Percentiles rank a stretch among this genome's conserved stretches.
Evolutionary conservation across 30 jellyfish, hydroid and myxozoan genomes (phyloP).

Genomic region (Pseudorhiza aurosa): DNA sequence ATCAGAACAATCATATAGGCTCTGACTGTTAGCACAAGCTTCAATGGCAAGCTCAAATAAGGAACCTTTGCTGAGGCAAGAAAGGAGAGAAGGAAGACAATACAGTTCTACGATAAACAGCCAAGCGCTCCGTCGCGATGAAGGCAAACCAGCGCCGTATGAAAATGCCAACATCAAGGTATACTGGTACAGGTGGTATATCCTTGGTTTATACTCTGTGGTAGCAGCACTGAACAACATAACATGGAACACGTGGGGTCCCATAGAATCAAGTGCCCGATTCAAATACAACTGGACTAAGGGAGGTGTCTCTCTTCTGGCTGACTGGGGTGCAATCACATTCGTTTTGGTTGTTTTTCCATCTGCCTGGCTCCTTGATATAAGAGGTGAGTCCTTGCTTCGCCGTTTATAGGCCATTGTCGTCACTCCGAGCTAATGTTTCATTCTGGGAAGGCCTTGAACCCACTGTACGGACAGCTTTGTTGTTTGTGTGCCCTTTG

Average conservation of each 20-base stretch:
- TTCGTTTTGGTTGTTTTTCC: conserved; percentile 89
- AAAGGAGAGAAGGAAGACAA: no score
- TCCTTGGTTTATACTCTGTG: conserved; percentile 73
- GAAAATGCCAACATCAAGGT: conserved; percentile 18
- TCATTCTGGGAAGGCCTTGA: no score
- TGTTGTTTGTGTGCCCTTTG: no score
- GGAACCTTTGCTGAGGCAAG: no score
- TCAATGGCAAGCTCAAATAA: no score
- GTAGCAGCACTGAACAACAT: conserved; percentile 80
- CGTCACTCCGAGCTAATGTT: no score
- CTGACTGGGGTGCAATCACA: conserved; percentile 98
- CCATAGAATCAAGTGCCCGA: conserved; percentile 90
- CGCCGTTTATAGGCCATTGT: no score
- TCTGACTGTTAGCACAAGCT: no score
- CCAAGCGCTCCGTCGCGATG: no score
- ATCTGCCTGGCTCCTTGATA: conserved; percentile 92
- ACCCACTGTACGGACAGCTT: no score
- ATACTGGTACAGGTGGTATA: conserved; percentile 95
- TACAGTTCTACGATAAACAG: no score
- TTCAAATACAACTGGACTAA: conserved; percentile 80
- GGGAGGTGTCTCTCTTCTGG: conserved; percentile 85
- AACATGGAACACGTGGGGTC: conserved; percentile 98
- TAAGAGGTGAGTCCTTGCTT: conserved; percentile 83
- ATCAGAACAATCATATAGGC: no score
- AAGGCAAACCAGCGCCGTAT: not conserved